These are phyloP conservation scores for Trochalopteron elliotii DNA, from an alignment of 2,113 vertebrate genomes.

Conservation along the genomic window DNA sequence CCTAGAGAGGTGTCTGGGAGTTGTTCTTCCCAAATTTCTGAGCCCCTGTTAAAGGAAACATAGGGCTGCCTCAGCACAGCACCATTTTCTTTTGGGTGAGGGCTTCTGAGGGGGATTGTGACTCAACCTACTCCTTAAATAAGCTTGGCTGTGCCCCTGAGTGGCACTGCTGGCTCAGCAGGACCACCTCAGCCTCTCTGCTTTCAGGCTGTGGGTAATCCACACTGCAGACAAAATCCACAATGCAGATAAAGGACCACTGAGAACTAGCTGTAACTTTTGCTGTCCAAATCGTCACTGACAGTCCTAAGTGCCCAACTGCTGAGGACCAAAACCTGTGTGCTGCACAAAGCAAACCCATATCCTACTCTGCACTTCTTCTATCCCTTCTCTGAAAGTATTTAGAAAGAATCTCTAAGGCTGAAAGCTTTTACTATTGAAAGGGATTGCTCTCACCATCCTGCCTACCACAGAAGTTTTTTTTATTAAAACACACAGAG, in stretches of 20 bases:
- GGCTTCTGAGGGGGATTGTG: background rate
- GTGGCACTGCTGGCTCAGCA: background rate
- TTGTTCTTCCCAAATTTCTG: background rate
- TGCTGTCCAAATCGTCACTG: background rate
- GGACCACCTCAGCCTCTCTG: background rate
- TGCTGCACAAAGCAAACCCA: background rate
- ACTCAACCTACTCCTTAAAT: background rate
- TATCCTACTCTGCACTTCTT: background rate
- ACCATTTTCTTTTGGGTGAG: background rate
- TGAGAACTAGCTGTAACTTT: background rate
- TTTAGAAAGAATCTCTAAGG: background rate
- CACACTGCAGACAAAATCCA: background rate
- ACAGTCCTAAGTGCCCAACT: background rate
- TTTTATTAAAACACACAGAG: background rate
- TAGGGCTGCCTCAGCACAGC: background rate
- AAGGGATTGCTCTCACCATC: rapidly evolving
- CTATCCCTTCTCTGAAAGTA: background rate
- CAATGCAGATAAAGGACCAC: background rate
- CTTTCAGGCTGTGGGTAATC: background rate
- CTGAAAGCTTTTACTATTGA: background rate
- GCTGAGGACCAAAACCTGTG: background rate
- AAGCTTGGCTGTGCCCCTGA: background rate
- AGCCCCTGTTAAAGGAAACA: background rate
- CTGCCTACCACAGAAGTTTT: background rate
- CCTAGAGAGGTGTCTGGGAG: background rate